These are phyloP conservation scores for Melanostoma scalare DNA, from an alignment of 2,888 invertebrate species.

Conservation along the genomic window DNA sequence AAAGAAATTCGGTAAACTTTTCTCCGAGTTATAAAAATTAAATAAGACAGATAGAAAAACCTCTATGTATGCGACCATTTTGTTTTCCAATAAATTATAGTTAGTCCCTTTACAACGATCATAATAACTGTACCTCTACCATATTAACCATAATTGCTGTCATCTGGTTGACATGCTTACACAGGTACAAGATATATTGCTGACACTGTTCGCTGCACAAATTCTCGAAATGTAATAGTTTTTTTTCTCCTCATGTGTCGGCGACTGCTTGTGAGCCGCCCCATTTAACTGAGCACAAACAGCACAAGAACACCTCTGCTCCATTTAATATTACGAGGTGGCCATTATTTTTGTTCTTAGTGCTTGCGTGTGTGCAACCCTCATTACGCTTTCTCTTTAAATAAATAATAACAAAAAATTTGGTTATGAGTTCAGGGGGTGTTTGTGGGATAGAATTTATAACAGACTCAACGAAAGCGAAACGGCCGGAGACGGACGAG, in stretches of 20 bases:
- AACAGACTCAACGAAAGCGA: too few relatives aligned
- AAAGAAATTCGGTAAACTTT: too few relatives aligned
- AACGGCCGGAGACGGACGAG: background rate
- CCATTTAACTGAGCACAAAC: slow-evolving; percentile 34
- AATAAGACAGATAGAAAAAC: too few relatives aligned
- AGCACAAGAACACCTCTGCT: background rate
- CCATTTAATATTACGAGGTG: slow-evolving; percentile 3
- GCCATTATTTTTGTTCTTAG: slow-evolving; percentile 15
- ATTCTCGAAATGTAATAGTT: slow-evolving; percentile 26
- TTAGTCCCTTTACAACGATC: slow-evolving; percentile 51
- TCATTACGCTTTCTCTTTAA: background rate
- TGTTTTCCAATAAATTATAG: slow-evolving; percentile 36
- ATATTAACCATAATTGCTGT: slow-evolving; percentile 46
- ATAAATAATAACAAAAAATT: slow-evolving; percentile 12
- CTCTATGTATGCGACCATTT: background rate
- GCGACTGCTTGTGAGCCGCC: slow-evolving; percentile 31
- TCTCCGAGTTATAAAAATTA: too few relatives aligned
- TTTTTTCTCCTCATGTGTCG: background rate
- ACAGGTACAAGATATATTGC: slow-evolving; percentile 6
- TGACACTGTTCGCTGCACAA: slow-evolving; percentile 31
- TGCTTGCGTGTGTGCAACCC: too few relatives aligned
- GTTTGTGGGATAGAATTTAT: background rate
- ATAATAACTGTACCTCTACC: slow-evolving; percentile 29
- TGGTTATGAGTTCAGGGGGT: background rate
- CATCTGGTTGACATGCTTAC: slow-evolving; percentile 39